Conservation (phyloP, 2,797 vertebrate genomes). For the Notolabrus celidotus region DNA sequence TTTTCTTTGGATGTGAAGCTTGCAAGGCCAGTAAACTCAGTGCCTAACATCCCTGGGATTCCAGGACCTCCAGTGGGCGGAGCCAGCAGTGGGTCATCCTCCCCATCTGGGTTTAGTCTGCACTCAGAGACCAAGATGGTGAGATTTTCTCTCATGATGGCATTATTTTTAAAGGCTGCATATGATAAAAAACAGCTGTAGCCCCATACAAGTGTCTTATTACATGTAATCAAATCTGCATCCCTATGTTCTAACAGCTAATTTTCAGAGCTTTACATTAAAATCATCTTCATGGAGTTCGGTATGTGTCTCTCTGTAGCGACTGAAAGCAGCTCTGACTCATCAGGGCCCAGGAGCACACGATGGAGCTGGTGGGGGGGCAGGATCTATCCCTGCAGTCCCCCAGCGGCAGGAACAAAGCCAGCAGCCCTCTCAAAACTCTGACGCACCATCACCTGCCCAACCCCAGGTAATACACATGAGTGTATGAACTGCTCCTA, state of each 20-base stretch:
- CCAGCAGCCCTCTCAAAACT: constrained; percentile 90
- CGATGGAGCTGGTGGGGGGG: constrained; percentile 83
- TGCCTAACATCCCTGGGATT: constrained; percentile 96
- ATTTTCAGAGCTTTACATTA: constrained; percentile 4
- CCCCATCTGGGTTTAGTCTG: constrained; percentile 88
- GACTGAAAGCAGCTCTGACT: constrained; percentile 93
- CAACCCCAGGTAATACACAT: constrained; percentile 91
- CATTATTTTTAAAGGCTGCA: constrained; percentile 1
- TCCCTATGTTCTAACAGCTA: neutral
- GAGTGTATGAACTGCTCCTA: too few relatives aligned
- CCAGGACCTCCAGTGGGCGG: constrained; percentile 92
- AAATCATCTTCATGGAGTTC: constrained; percentile 7
- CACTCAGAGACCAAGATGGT: constrained; percentile 94
- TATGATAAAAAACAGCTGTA: neutral
- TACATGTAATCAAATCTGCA: neutral
- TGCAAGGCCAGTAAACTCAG: constrained; percentile 90
- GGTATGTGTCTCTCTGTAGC: constrained; percentile 80
- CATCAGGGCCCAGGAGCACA: constrained; percentile 88
- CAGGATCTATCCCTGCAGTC: constrained; percentile 89
- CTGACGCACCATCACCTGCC: constrained; percentile 94
- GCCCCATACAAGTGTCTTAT: neutral
- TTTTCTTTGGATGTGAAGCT: constrained; percentile 79
- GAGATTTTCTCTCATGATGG: constrained; percentile 61
- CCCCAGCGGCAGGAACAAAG: constrained; percentile 91
- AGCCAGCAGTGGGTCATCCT: constrained; percentile 87